Percentiles rank a stretch among this genome's conserved stretches.
Conservation (phyloP, 2,113 vertebrate species). For the Paraplagusia blochii region DNA sequence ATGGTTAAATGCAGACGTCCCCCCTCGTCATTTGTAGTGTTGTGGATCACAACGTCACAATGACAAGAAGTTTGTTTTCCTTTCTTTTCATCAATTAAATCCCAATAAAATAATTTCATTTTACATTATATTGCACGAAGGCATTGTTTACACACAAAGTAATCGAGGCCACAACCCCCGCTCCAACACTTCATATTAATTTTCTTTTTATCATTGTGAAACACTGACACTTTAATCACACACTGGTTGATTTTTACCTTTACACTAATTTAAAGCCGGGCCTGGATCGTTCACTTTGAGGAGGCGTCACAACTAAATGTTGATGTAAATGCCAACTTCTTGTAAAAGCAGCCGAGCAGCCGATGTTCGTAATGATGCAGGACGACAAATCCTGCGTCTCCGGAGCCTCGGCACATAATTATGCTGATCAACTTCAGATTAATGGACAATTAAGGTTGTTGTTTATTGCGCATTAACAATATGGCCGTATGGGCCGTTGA, state of each 20-base stretch:
- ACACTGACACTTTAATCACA: constrained; percentile 11
- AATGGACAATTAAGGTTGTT: constrained; percentile 65
- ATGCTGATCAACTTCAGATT: constrained; percentile 65
- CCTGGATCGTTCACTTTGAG: constrained; percentile 15
- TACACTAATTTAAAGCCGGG: not conserved
- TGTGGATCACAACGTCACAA: too few relatives aligned
- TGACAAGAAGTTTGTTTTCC: too few relatives aligned
- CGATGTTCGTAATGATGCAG: constrained; percentile 46
- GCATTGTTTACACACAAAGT: not conserved
- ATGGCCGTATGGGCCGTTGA: constrained; percentile 44
- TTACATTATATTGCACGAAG: not conserved
- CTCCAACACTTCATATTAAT: not conserved
- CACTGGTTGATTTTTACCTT: not conserved
- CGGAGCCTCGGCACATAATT: constrained; percentile 51
- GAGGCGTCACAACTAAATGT: constrained; percentile 8
- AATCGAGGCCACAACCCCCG: constrained; percentile 2
- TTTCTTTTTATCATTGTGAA: constrained; percentile 8
- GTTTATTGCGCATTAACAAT: constrained; percentile 67
- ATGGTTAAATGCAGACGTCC: too few relatives aligned
- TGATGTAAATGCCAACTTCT: constrained; percentile 28
- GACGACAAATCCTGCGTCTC: constrained; percentile 41
- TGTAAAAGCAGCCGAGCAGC: constrained; percentile 53
- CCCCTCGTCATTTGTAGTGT: too few relatives aligned
- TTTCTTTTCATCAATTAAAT: not conserved
- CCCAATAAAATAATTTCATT: constrained; percentile 1